A percentile compares a stretch with the other conserved stretches of the same genome.
These are phyloP conservation scores for Crossaster papposus DNA, from an alignment of 53 echinoderm and acorn worm genomes.

Conservation along the genomic window DNA sequence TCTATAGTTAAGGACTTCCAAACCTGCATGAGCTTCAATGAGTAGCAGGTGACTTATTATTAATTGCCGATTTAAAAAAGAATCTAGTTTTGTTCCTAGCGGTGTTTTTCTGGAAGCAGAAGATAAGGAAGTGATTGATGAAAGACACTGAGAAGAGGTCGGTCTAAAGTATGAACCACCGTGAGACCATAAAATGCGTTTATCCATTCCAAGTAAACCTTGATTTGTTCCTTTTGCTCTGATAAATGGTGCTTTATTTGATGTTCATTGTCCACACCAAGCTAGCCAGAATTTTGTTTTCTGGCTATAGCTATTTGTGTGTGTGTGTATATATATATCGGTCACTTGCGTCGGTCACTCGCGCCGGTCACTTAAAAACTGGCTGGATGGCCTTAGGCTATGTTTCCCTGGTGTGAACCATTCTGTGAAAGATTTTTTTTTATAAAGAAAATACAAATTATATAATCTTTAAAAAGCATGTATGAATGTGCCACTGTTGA, in stretches of 20 bases:
- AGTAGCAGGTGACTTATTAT: no score
- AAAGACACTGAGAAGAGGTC: neutral
- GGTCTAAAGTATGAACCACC: neutral
- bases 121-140: neutral
- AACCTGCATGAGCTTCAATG: no score
- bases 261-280: constrained; percentile 1
- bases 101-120: neutral
- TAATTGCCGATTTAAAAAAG: no score
- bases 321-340: neutral
- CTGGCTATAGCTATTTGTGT: neutral
- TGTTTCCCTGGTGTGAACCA: neutral
- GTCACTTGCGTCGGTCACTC: constrained; percentile 8
- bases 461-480: neutral
- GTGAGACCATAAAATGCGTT: constrained; percentile 5
- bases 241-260: constrained; percentile 40
- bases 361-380: neutral
- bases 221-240: constrained; percentile 31
- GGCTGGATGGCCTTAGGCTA: constrained; percentile 4
- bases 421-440: neutral
- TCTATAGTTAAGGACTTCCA: no score
- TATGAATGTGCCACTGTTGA: neutral
- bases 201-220: constrained; percentile 56
- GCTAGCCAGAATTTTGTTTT: neutral
- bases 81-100: neutral
- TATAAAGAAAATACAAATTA: neutral